Evolutionary conservation across 2,888 invertebrate species (phyloP), one percentile per base, ranked within the genome.

Genomic region (Eurois occulta): DNA sequence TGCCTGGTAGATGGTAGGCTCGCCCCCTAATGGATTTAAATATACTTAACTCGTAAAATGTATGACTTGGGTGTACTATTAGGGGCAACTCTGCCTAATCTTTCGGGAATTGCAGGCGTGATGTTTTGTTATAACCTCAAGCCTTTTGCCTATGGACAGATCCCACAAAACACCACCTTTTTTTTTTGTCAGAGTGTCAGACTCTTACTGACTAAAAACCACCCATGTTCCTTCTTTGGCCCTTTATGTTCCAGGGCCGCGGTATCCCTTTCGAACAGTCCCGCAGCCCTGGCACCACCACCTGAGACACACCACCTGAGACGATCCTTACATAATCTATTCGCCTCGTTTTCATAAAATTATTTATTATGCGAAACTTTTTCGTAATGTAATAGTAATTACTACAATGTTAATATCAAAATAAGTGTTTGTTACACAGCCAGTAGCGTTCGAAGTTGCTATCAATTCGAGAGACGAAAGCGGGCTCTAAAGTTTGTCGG

Each of bases 401-500:
- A 41, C 24, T 6, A n/a, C n/a, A 28, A 64, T 28, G 18, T 52
- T 28, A 41, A 28, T 16, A 5, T 1, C 21, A 78, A 66, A 82
- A 82, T 64, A 55, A 64, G 41, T 41, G 77, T 77, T 68, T 38
- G 46, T 76, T 41, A 52, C 28, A 38, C 28, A 55, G 35, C 5
- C 48, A 76, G 64, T 24, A 62, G 21, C 21, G 72, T 71, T 82
- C 73, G 35, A 73, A 83, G 72, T 85, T 83, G 35, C 32, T 75
- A 65, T 77, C 65, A 72, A 66, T 85, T 86, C 66, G 69, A 71
- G 71, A 52, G 77, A 78, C 64, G 75, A 69, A 75, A 58, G 48
- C 66, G 48, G 70, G 65, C 6, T 70, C n/a, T 55, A 83, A 87
- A 90, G 87, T 88, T 90, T 85, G 68, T 71, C 72, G 82, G 78